Evolutionary conservation across 2,888 invertebrate genomes (phyloP), one percentile per base, ranked within the genome.

Genomic region (Dinocampus coccinellae): DNA sequence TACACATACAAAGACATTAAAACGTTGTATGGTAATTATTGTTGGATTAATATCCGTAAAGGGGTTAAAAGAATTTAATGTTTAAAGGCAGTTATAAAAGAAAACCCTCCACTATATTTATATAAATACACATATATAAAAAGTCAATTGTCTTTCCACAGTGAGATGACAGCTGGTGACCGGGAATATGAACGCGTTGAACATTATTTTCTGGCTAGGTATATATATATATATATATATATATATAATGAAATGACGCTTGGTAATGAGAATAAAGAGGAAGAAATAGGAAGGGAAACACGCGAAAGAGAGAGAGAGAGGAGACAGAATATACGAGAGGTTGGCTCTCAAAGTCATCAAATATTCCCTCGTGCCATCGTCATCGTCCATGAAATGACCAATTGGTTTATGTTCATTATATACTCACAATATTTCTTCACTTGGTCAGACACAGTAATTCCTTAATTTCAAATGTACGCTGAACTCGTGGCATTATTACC

Each of bases 151-250:
- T 61, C 52, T 47, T 16, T 34, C 53, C 34, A 13, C 7, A 33
- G 64, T 34, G 13, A 16, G 53, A 53, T 64, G 20, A 22, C 69
- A 69, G 62, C 69, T 69, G 69, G 69, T 69, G 55, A 69, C 62
- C 69, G 69, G 36, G 39, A 36, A 24, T 62, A 33, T n/a, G n/a
- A 36, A 20, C 22, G 20, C 22, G 60, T 67, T 42, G 39, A 53
- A 22, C 60, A 60, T 20, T 60, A 60, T 60, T 47, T 68, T 68
- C 9, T 42, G 60, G 22, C 26, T 57, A 24, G n/a, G n/a, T n/a
- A n/a, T n/a, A n/a, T n/a, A n/a, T n/a, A n/a, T n/a, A n/a, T n/a
- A n/a, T 63, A 61, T 33, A 33, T 33, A 7, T 33, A 39, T 39
- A 3, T 39, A 39, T 47, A 16, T 47, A 47, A 47, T 47, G 16